phyloP scores from a whole-genome alignment of 2,797 vertebrate genomes.

The Sebastes diaconus region DNA sequence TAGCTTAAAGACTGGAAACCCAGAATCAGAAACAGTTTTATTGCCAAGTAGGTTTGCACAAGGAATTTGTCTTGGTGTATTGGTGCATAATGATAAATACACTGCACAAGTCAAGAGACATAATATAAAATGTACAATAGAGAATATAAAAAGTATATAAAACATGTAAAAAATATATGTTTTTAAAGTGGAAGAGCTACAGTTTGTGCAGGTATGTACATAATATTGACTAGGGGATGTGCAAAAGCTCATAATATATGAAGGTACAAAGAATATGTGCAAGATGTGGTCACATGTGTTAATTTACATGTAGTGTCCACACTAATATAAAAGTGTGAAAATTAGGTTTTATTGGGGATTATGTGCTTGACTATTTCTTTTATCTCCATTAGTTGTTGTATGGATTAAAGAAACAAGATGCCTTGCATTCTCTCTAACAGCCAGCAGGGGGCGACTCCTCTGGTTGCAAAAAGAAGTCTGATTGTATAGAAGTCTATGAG shows the following conservation, averaged over 20 bases:
- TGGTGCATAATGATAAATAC: neutral
- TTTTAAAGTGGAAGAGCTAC: neutral
- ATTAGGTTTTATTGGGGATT: neutral
- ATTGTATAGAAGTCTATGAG: too few relatives aligned
- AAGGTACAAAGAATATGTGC: neutral
- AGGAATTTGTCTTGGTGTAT: neutral
- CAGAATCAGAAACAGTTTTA: neutral
- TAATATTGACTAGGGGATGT: fast-evolving
- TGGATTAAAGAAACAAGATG: neutral
- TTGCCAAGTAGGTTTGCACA: neutral
- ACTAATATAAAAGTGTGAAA: neutral
- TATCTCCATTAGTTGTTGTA: neutral
- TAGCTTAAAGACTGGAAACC: neutral
- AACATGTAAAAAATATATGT: neutral
- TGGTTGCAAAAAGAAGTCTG: too few relatives aligned
- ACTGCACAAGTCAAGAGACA: neutral
- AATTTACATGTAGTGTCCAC: neutral
- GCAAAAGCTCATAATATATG: neutral
- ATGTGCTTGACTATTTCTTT: neutral
- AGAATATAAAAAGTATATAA: neutral
- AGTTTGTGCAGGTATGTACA: neutral
- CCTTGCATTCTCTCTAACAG: too few relatives aligned
- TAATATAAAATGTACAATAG: neutral
- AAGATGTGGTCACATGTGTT: neutral
- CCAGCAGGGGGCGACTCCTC: too few relatives aligned